Evolutionary conservation across 23 tunicate genomes (phyloP), one percentile per base, ranked within the genome.

Genomic region (Diplosoma virens): DNA sequence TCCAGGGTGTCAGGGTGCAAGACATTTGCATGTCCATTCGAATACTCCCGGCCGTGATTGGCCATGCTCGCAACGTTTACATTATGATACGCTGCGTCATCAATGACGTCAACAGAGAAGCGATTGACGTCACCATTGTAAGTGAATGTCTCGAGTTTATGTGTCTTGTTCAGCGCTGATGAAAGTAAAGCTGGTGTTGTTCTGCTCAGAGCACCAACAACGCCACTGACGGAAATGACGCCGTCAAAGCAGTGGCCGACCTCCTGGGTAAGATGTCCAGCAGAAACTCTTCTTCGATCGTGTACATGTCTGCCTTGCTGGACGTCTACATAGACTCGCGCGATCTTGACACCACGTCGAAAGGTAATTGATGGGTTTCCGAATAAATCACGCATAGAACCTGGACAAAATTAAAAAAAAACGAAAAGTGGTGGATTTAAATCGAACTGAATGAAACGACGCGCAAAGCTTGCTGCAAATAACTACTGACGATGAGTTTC

Each of bases 1-100:
- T 72, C 0, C 77, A 88, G 90, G 90, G 95, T 24, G 56, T 81
- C 54, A 85, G 84, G 72, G 95, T 81, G 30, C 58, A 75, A 21
- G 99, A 95, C 59, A 70, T 95, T 14, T 95, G 99, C 76, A 69
- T 81, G 1, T 91, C 79, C 5, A 0, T 95, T 24, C 90, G 95
- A 4, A 25, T 27, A 47, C 56, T 87, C 4, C 84, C 88, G 14
- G 24, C 41, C 5, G 35, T 88, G 28, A 23, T 29, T 0, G 73
- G 72, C 33, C 73, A 45, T 37, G 89, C 98, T 33, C 61, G 21
- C 30, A 18, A 25, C 25, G 67, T 82, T 73, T 77, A 58, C 20
- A 79, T 90, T 1, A 79, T 84, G 32, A 67, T 90, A 1, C 63
- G 84, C 47, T 90, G 97, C 47, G 80, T 64, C 7, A 46, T 67